phyloP scores from a whole-genome alignment of 2,797 vertebrate genomes.

The Ambastaia sidthimunki region DNA sequence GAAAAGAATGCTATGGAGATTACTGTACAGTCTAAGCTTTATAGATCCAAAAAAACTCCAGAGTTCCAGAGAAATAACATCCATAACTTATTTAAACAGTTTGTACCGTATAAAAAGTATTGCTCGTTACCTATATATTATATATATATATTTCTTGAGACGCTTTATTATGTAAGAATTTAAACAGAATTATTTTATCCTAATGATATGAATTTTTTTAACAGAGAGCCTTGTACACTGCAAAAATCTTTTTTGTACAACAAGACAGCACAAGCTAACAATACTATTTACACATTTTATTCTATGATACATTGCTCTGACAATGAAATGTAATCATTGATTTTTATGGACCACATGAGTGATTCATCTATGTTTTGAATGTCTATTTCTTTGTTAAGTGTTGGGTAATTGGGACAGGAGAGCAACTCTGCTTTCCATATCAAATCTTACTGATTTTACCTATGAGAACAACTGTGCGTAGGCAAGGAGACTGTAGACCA shows the following conservation, averaged over 20 bases:
- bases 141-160: too few relatives aligned
- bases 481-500: slow-evolving; percentile 18
- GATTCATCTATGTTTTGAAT: slow-evolving; percentile 6
- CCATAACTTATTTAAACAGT: not conserved
- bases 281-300: too few relatives aligned
- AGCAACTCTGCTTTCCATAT: not conserved
- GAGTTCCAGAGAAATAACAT: slow-evolving; percentile 1
- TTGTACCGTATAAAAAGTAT: not conserved
- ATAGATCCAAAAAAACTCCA: slow-evolving; percentile 21
- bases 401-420: not conserved
- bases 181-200: too few relatives aligned
- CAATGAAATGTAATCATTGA: not conserved
- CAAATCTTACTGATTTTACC: not conserved
- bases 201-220: too few relatives aligned
- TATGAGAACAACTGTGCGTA: slow-evolving; percentile 1
- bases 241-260: too few relatives aligned
- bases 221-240: too few relatives aligned
- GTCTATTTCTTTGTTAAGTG: not conserved
- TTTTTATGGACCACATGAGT: not conserved
- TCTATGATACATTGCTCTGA: too few relatives aligned
- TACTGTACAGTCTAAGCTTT: not conserved
- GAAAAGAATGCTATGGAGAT: not conserved
- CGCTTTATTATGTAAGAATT: too few relatives aligned
- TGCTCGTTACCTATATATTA: not conserved
- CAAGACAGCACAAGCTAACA: too few relatives aligned